A percentile compares a stretch with the other conserved stretches of the same genome.
phyloP scores from a whole-genome alignment of 2,113 vertebrate genomes.

The Nyctibius bracteatus region DNA sequence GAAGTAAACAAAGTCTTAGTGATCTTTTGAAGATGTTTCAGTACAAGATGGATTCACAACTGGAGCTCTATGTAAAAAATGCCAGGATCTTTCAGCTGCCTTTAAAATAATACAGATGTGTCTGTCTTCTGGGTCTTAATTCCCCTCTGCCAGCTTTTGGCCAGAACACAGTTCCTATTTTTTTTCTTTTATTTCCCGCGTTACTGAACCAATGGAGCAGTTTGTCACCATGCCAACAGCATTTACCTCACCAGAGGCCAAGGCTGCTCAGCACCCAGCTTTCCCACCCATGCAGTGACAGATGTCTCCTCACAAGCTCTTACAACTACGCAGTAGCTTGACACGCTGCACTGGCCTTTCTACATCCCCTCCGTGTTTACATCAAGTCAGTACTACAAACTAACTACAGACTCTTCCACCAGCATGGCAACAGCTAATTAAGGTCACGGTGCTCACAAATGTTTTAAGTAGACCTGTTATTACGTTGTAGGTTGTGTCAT shows the following conservation, averaged over 20 bases:
- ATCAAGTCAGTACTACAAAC: not conserved
- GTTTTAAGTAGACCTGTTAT: not conserved
- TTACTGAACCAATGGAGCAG: accelerated
- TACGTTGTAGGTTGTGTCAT: not conserved
- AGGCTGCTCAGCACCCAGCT: not conserved
- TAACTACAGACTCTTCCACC: not conserved
- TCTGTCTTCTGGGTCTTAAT: not conserved
- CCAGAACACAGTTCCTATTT: not conserved
- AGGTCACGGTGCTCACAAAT: not conserved
- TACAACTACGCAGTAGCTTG: accelerated
- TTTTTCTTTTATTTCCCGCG: not conserved
- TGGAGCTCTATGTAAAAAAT: not conserved
- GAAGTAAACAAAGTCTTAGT: not conserved
- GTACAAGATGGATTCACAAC: not conserved
- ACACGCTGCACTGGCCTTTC: not conserved
- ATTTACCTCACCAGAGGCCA: not conserved
- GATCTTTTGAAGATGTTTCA: not conserved
- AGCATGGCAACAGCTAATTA: not conserved
- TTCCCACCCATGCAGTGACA: not conserved
- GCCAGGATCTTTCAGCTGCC: not conserved
- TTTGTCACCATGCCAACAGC: not conserved
- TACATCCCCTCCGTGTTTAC: not conserved
- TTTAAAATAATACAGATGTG: not conserved
- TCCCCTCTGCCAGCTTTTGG: not conserved
- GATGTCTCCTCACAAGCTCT: not conserved